Evolutionary conservation across 2,888 invertebrate species (phyloP), one percentile per base, ranked within the genome.

Genomic region (Erannis defoliaria): DNA sequence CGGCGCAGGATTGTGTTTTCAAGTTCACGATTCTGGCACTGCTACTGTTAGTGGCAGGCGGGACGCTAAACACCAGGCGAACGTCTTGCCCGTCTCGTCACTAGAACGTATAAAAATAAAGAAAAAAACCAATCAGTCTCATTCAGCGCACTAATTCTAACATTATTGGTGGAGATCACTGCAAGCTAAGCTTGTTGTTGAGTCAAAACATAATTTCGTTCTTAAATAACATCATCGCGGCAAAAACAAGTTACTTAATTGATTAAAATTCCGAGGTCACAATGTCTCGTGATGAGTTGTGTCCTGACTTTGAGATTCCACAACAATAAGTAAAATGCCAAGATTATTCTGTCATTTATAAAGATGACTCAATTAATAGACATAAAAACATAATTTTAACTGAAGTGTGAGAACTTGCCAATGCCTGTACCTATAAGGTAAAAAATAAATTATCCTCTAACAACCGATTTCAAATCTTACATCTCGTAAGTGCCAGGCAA

Each of bases 201-300:
- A 29, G 18, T 46, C 14, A 12, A 46, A 46, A 12, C 33, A 50
- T 50, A 37, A 51, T 51, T 51, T 26, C 38, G 29, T 51, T 16
- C 12, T 18, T 18, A 51, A 38, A 26, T 51, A 21, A 42, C 19
- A 31, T 55, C 16, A 26, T 40, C 19, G 21, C 14, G 21, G 42
- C 21, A 55, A 57, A 51, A 57, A 45, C 45, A 43, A 43, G 16
- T 45, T n/a, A 33, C 3, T 10, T 38, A 37, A 45, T 58, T 45
- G 46, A 53, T 59, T 59, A 54, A 54, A 59, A 49, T 49, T 55
- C 49, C 49, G 37, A 60, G 60, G 60, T 26, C 59, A 45, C 42
- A 14, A 26, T 26, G 35, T 51, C 54, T 46, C 43, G 26, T 12
- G 50, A 51, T 51, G 54, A 43, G 8, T 16, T 54, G 21, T 45